Evolutionary conservation across 2,113 vertebrate genomes (phyloP), one percentile per base, ranked within the genome.

Genomic region (Puffinus mauretanicus): DNA sequence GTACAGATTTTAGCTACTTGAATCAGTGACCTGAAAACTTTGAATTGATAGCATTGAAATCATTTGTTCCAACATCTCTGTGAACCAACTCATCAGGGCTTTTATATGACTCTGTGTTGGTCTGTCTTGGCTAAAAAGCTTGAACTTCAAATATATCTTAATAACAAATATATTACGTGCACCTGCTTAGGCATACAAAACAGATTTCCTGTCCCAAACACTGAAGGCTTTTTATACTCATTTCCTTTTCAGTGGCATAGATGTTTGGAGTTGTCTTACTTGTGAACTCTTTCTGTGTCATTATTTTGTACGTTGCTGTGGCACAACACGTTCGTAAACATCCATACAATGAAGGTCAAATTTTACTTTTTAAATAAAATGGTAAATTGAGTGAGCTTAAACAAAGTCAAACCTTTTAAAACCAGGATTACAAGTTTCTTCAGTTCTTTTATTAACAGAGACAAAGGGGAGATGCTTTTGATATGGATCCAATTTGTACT

Each of bases 11-110:
- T 51, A 90, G 51, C 16, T 26, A 29, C 51, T 58, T 49, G 51
- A 96, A 25, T 93, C 71, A 51, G 71, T 94, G 90, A 91, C 86
- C 67, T 88, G 88, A 90, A 93, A 95, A 86, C 62, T 94, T 85
- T 46, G 67, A 67, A 55, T 82, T 90, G 60, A 34, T 83, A 70
- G 51, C 83, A 52, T 26, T 94, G 88, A 75, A 88, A 76, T 79
- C 12, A 82, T 83, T 90, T 90, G 20, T 88, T 96, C 60, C 40
- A 70, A 34, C 44, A 21, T 83, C 54, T 88, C 46, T 42, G 3
- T 69, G 82, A 93, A 86, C 21, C 62, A 86, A 16, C 67, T 52
- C 18, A 32, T 62, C 44, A 57, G 38, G 32, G 60, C 52, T 90
- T 66, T 75, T 58, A 19, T 30, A 7, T n/a, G 49, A 60, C 22